phyloP scores from a whole-genome alignment of 2,888 invertebrate species.

The Torymus texanus region DNA sequence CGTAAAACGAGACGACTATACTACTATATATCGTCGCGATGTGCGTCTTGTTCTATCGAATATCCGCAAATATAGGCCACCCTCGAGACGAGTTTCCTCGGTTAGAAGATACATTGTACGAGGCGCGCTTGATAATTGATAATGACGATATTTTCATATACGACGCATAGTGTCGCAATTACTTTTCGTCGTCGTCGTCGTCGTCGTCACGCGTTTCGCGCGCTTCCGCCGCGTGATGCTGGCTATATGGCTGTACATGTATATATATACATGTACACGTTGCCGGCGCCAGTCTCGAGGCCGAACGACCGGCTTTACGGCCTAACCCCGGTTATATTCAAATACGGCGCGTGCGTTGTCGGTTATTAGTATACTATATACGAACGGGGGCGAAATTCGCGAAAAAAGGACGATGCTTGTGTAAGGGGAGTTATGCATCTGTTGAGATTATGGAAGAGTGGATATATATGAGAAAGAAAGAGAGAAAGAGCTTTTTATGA shows the following conservation, averaged over 20 bases:
- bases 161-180: constrained; percentile 10
- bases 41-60: too few relatives aligned
- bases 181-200: constrained; percentile 12
- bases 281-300: background rate
- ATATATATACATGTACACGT: too few relatives aligned
- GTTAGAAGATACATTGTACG: too few relatives aligned
- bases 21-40: too few relatives aligned
- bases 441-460: too few relatives aligned
- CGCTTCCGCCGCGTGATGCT: background rate
- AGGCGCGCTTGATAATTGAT: constrained; percentile 16
- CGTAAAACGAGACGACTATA: background rate
- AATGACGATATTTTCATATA: constrained; percentile 4
- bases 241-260: too few relatives aligned
- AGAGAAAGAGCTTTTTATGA: too few relatives aligned
- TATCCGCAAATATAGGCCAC: too few relatives aligned
- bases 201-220: constrained; percentile 10
- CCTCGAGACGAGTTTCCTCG: background rate
- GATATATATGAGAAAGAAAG: too few relatives aligned
- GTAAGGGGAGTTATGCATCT: too few relatives aligned
- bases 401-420: too few relatives aligned
- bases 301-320: constrained; percentile 1
- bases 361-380: background rate
- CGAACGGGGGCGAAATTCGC: too few relatives aligned
- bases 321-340: background rate
- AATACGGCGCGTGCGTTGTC: background rate